A percentile compares a stretch with the other conserved stretches of the same genome.
phyloP scores from a whole-genome alignment of 2,113 vertebrate genomes.

The Uria aalge region DNA sequence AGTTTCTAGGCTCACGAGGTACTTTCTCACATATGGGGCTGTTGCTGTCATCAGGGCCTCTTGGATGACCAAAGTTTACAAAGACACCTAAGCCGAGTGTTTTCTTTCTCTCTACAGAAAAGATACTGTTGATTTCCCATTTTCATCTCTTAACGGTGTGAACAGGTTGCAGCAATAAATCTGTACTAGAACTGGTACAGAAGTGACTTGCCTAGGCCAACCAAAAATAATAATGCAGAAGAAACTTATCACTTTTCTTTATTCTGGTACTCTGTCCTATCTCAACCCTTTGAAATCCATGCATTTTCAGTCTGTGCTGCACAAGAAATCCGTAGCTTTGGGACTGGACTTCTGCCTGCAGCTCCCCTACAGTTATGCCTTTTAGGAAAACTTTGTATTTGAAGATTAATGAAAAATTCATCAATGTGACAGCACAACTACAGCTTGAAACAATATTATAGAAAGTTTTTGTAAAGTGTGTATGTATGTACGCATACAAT shows the following conservation, averaged over 20 bases:
- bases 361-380: neutral
- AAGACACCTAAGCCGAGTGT: neutral
- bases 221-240: neutral
- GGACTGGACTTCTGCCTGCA: neutral
- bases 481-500: neutral
- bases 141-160: neutral
- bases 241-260: neutral
- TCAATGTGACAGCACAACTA: neutral
- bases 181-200: neutral
- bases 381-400: neutral
- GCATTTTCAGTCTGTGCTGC: neutral
- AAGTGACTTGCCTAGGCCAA: neutral
- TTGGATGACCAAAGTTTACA: neutral
- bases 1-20: neutral
- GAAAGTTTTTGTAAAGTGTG: neutral
- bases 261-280: neutral
- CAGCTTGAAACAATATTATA: neutral
- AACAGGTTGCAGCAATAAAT: neutral
- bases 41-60: neutral
- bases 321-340: neutral
- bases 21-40: neutral
- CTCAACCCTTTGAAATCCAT: neutral
- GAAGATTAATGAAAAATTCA: neutral
- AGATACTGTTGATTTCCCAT: neutral
- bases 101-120: neutral